Base-by-base conservation (phyloP, 2,888 invertebrate species). In the Blastobasis lacticolella region DNA sequence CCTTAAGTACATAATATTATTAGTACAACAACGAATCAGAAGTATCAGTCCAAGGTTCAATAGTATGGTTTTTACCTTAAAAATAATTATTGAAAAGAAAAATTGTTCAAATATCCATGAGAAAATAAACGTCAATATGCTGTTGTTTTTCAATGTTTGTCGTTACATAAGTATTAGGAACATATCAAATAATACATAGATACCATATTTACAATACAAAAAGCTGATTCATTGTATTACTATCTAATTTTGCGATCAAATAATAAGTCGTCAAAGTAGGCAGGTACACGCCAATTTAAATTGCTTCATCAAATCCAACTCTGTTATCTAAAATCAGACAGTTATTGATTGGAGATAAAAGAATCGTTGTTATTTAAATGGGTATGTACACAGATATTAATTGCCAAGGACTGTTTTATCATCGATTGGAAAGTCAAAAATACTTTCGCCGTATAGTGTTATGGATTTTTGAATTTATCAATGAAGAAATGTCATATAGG, bases 361-460 rank as follows among this genome's bases (percentile, higher is more conserved):
- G 47, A 49, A 66, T 58, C 23, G 60, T 64, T 64, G 65, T 66
- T 62, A 69, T 63, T 62, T 64, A 63, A 67, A 70, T 67, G 23
- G 23, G 23, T 23, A 23, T n/a, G n/a, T n/a, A 41, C 46, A 49
- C 49, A 42, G 36, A 37, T 49, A 43, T 48, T 47, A 53, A 50
- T 53, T 53, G 45, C 10, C 45, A 42, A 45, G 37, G 50, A 50
- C 56, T 56, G 53, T 53, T 56, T 53, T 55, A 50, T 10, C 23
- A 49, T 54, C 52, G 41, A 53, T 54, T 57, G 51, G 56, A 59
- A 57, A 57, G 57, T 56, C 52, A 45, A 38, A 48, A 47, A n/a
- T n/a, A 38, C 59, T 59, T 59, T 59, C 55, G 57, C 54, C 52
- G 23, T 23, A 23, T 23, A 23, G 23, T 23, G 23, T 23, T 23